Evolutionary conservation across 2,888 invertebrate species (phyloP), one percentile per base, ranked within the genome.

Genomic region (Didymodactylos carnosus): DNA sequence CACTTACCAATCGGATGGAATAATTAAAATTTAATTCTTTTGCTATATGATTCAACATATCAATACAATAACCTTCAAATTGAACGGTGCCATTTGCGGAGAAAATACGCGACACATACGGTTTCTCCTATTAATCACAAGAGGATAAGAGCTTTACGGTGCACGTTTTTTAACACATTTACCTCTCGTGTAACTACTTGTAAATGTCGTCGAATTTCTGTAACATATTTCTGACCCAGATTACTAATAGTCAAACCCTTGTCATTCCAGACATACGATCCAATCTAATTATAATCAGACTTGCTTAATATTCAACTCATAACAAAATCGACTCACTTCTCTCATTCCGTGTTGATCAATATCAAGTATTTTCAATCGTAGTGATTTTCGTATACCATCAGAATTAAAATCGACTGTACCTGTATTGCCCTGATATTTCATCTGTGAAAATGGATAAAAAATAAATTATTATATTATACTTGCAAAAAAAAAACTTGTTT

Each of bases 11-110:
- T 41, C 69, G 43, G 23, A 75, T 73, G 3, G 70, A 49, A 49
- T 73, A 75, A 53, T 75, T 75, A 39, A 73, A 75, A 35, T 40
- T 35, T 39, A 70, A 62, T 25, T 69, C 86, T 80, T 87, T 86
- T 13, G 91, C 87, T 69, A 94, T 85, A 80, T 91, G 89, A 43
- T 89, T 86, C 74, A 94, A 89, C 23, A 94, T 84, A 80, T 94
- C 94, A 72, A 94, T 89, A n/a, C 71, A 71, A 35, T 74, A 71
- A 23, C 74, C 74, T 23, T 29, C 70, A 10, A 71, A 74, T 16
- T 51, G 40, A 62, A 29, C 19, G 7, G 35, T 25, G n/a, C 53
- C 53, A 62, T 62, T 62, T 8, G 16, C 29, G 19, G 16, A 2
- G 1, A 40, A 7, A 53, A 51, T 74, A 25, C 40, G 29, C 39